Percentiles rank a stretch among this genome's conserved stretches.
Conservation (phyloP, 2,888 invertebrate species). For the Chalcis sispes region DNA sequence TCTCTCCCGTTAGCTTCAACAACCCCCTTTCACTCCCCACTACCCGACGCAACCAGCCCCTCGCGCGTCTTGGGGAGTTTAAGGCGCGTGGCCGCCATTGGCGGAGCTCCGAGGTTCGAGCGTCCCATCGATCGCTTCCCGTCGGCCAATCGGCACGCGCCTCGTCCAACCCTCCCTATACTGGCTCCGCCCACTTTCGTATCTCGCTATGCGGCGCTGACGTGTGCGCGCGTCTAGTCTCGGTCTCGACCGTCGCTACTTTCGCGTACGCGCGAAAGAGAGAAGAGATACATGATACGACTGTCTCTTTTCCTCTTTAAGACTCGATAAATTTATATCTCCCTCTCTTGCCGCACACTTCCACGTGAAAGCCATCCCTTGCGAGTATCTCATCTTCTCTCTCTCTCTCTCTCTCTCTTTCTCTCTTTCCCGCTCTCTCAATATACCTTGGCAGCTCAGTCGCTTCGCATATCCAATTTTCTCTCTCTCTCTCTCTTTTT, state of each 20-base stretch:
- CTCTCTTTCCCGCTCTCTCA: conserved; percentile 34
- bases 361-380: no score
- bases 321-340: no score
- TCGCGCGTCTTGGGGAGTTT: background rate
- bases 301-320: no score
- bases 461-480: background rate
- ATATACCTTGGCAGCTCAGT: no score
- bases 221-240: background rate
- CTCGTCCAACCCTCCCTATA: no score
- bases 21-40: background rate
- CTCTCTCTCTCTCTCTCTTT: conserved; percentile 29
- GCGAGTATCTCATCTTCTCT: background rate
- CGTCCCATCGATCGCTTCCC: conserved; percentile 47
- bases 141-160: conserved; percentile 18
- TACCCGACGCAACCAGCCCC: background rate
- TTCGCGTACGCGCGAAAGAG: no score
- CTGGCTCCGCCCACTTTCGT: no score
- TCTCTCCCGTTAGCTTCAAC: background rate
- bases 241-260: background rate
- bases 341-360: background rate
- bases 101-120: background rate
- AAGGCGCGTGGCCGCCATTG: conserved; percentile 17
- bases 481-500: background rate
- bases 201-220: no score
- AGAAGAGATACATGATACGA: no score